Evolutionary conservation across 1,140 invertebrate genomes (phyloP).

Genomic region (Drosophila paulistorum): DNA sequence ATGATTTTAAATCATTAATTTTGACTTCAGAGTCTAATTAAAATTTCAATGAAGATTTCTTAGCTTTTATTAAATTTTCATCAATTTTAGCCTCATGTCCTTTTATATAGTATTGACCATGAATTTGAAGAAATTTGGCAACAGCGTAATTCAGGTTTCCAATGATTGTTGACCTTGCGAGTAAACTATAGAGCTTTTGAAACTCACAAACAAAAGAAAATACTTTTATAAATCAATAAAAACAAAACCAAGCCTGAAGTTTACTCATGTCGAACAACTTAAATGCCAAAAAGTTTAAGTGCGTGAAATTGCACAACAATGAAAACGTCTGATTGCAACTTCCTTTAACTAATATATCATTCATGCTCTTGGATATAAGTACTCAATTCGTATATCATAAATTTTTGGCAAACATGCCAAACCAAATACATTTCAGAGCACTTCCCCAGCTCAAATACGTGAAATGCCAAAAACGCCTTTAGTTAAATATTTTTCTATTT

Average conservation of each 20-base stretch:
- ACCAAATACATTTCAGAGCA: neutral
- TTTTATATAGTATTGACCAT: neutral
- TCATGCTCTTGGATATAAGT: neutral
- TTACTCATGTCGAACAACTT: too few species aligned
- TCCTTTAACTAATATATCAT: too few species aligned
- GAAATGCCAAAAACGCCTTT: conserved; percentile 6
- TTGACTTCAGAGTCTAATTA: too few species aligned
- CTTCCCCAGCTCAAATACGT: neutral
- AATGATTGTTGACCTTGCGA: neutral
- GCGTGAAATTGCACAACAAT: neutral
- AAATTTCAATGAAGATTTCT: neutral
- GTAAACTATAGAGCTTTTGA: neutral
- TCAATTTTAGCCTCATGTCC: neutral
- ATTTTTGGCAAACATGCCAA: neutral
- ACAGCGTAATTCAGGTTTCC: neutral
- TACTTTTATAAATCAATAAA: too few species aligned
- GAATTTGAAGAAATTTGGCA: neutral
- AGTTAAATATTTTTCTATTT: neutral
- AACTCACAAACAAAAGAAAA: neutral
- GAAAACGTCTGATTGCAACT: neutral
- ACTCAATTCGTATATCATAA: conserved; percentile 7
- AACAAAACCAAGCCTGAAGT: too few species aligned
- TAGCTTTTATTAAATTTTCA: neutral
- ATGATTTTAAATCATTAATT: too few species aligned
- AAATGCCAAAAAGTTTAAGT: neutral